Evolutionary conservation across 2,113 vertebrate species (phyloP).

Genomic region (Hirundichthys speculiger): DNA sequence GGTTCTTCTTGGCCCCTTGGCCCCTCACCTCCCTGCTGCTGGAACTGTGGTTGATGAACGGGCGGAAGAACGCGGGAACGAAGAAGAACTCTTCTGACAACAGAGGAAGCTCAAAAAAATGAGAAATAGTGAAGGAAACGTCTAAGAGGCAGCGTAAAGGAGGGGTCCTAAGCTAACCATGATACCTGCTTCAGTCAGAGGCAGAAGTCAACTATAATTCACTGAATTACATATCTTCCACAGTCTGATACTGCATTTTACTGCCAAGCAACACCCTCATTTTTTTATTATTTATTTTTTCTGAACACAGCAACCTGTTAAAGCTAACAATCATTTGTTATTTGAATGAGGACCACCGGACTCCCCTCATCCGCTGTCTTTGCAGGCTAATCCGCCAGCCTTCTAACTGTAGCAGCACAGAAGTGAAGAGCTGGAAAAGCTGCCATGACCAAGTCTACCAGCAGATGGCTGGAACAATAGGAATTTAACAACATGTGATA

Average conservation of each 20-base stretch:
- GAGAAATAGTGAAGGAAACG: conserved; percentile 21
- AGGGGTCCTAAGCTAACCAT: conserved; percentile 26
- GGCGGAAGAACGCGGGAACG: conserved; percentile 78
- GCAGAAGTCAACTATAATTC: conserved; percentile 26
- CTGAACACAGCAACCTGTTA: conserved; percentile 5
- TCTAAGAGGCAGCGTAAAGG: conserved; percentile 2
- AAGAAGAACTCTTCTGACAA: conserved; percentile 80
- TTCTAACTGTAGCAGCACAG: conserved; percentile 46
- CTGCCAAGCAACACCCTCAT: conserved; percentile 6
- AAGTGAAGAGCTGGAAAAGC: conserved; percentile 59
- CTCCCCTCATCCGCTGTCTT: conserved; percentile 8
- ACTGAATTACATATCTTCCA: conserved; percentile 23
- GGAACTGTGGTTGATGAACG: conserved; percentile 50
- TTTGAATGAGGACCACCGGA: conserved; percentile 21
- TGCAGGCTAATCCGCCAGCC: conserved; percentile 43
- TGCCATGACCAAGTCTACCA: conserved; percentile 56
- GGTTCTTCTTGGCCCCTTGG: conserved; percentile 74
- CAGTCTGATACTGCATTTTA: conserved; percentile 10
- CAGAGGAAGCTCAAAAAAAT: conserved; percentile 74
- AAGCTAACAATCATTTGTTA: conserved; percentile 16
- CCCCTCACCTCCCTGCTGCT: conserved; percentile 51
- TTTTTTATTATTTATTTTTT: conserved; percentile 6
- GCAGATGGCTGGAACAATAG: conserved; percentile 71
- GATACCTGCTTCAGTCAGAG: conserved; percentile 28
- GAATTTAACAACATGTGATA: conserved; percentile 72